Evolutionary conservation across 2,888 invertebrate species (phyloP).

Genomic region (Hypolimnas misippus): DNA sequence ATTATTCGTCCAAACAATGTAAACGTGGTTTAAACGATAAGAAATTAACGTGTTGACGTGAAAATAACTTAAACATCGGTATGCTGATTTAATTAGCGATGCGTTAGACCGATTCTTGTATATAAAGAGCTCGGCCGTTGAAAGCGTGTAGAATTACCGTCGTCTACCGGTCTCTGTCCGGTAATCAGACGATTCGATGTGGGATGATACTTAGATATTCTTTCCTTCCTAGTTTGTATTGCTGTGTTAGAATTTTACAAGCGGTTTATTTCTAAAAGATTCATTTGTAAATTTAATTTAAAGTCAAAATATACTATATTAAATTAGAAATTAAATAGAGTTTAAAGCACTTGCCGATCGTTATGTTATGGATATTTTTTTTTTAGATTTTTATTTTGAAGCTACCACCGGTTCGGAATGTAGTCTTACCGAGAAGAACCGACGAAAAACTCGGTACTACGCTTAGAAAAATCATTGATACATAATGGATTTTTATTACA

Average conservation of each 20-base stretch:
- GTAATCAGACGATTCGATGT: constrained; percentile 34
- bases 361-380: no score
- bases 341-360: no score
- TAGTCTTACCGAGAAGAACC: no score
- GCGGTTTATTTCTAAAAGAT: no score
- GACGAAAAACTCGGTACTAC: no score
- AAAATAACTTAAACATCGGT: background rate
- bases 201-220: constrained; percentile 24
- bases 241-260: background rate
- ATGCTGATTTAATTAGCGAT: background rate
- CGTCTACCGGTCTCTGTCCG: constrained; percentile 36
- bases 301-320: no score
- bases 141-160: constrained; percentile 42
- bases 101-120: background rate
- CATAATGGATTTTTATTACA: no score
- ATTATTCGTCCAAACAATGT: background rate
- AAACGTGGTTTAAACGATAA: background rate
- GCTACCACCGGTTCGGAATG: no score
- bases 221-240: constrained; percentile 5
- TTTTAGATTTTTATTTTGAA: no score
- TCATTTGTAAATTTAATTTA: no score
- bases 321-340: no score
- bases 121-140: constrained; percentile 28
- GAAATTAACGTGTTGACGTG: constrained; percentile 1
- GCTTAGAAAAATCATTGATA: no score